Conservation (phyloP, 2,888 invertebrate species). For the Amphimallon solstitiale region DNA sequence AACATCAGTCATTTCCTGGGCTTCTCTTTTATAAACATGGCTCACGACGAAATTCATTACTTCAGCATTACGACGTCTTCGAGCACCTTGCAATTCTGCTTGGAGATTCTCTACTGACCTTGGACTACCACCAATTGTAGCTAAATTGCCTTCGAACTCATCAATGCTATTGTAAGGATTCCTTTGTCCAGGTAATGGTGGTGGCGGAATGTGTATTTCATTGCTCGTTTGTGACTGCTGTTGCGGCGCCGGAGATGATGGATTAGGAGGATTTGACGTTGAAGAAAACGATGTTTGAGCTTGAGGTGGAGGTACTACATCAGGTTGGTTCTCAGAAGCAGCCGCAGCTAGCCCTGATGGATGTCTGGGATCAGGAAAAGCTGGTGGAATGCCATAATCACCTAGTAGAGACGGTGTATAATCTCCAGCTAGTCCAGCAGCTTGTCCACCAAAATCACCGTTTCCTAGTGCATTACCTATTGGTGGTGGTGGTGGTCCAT, state of each 20-base stretch:
- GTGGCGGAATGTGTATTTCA: slow-evolving; percentile 84
- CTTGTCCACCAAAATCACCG: slow-evolving; percentile 63
- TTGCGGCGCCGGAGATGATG: slow-evolving; percentile 67
- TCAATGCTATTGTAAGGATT: slow-evolving; percentile 83
- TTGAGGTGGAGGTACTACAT: slow-evolving; percentile 84
- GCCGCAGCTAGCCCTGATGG: slow-evolving; percentile 85
- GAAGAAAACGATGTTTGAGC: slow-evolving; percentile 77
- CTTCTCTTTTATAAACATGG: slow-evolving; percentile 84
- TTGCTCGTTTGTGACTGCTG: slow-evolving; percentile 69
- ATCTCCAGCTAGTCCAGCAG: slow-evolving; percentile 66
- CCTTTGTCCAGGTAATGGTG: slow-evolving; percentile 83
- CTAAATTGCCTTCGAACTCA: slow-evolving; percentile 80
- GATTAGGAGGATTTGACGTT: slow-evolving; percentile 72
- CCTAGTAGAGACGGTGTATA: slow-evolving; percentile 75
- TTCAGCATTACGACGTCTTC: slow-evolving; percentile 70
- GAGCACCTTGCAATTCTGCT: slow-evolving; percentile 79
- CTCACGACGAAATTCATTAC: slow-evolving; percentile 72
- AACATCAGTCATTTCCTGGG: slow-evolving; percentile 92
- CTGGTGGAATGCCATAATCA: slow-evolving; percentile 80
- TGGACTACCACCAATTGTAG: slow-evolving; percentile 85
- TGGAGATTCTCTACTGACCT: slow-evolving; percentile 87
- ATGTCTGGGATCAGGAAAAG: slow-evolving; percentile 88
- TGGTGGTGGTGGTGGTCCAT: slow-evolving; percentile 72
- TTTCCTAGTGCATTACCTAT: slow-evolving; percentile 56
- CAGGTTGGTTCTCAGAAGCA: slow-evolving; percentile 84